Evolutionary conservation across 2,797 vertebrate genomes (phyloP).

Genomic region (Phoxinus dragarum): DNA sequence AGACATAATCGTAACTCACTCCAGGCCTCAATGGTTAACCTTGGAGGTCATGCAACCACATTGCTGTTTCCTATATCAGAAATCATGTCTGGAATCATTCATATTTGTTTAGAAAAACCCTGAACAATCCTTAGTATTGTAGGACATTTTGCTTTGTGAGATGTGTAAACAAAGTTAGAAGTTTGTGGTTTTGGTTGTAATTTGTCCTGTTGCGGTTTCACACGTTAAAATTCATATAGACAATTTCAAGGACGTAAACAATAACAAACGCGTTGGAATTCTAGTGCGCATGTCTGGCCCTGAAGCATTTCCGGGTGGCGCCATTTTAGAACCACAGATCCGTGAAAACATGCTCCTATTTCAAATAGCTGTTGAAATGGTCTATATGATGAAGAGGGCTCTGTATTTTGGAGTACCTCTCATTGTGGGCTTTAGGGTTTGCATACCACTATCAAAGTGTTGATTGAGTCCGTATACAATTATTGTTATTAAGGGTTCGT

Average conservation of each 20-base stretch:
- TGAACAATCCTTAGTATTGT: neutral
- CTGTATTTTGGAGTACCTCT: neutral
- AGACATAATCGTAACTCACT: neutral
- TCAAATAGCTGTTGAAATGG: too few species aligned
- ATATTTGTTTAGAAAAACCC: neutral
- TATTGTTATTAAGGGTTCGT: slow-evolving; percentile 4
- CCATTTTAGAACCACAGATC: too few species aligned
- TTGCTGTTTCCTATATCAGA: slow-evolving; percentile 24
- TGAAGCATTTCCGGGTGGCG: too few species aligned
- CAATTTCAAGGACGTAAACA: too few species aligned
- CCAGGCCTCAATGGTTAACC: slow-evolving; percentile 8
- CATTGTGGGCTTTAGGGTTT: neutral
- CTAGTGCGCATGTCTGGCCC: too few species aligned
- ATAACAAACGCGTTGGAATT: too few species aligned
- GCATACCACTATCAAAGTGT: neutral
- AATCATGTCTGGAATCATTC: slow-evolving; percentile 9
- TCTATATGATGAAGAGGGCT: neutral
- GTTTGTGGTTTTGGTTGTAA: slow-evolving; percentile 19
- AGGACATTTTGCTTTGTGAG: neutral
- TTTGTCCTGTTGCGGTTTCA: slow-evolving; percentile 4
- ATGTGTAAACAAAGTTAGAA: slow-evolving; percentile 18
- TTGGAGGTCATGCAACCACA: neutral
- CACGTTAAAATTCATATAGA: neutral
- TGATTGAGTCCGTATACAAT: neutral
- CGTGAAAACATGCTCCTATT: too few species aligned